Conservation (phyloP, 1,140 invertebrate species). For the Ctenoplectra terminalis region DNA sequence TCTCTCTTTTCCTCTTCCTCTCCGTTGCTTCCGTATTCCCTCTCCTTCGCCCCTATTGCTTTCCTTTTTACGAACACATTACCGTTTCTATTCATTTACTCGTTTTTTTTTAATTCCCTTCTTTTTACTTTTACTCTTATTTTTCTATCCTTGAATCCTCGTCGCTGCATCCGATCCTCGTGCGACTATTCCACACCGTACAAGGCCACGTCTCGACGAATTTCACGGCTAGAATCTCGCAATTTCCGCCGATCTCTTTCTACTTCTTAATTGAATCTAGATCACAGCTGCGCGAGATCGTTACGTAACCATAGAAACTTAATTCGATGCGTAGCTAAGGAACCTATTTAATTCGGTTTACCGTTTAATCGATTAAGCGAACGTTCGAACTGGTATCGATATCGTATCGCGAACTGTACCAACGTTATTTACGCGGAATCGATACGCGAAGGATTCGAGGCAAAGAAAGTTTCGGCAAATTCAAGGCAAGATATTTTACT, state of each 20-base stretch:
- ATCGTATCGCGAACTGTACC: too few relatives aligned
- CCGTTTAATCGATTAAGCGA: too few relatives aligned
- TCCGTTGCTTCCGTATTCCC: too few relatives aligned
- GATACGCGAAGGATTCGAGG: neutral
- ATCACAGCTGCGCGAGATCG: conserved; percentile 27
- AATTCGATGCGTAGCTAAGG: neutral
- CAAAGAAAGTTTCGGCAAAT: conserved; percentile 2
- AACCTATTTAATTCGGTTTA: neutral
- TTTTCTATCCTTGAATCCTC: conserved; percentile 29
- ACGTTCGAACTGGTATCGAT: too few relatives aligned
- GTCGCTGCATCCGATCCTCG: neutral
- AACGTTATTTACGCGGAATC: neutral
- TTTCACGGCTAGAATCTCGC: neutral
- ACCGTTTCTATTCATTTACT: neutral
- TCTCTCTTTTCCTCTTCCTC: conserved; percentile 35
- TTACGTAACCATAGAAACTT: neutral
- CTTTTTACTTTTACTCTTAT: neutral
- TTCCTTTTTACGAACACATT: conserved; percentile 31
- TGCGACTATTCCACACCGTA: conserved; percentile 73
- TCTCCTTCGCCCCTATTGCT: conserved; percentile 3
- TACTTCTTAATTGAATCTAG: conserved; percentile 23
- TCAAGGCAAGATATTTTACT: neutral
- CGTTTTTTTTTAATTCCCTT: neutral
- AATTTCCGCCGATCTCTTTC: neutral
- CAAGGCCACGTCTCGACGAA: conserved; percentile 34